Conservation (phyloP, 1,140 invertebrate genomes). For the Pentalonia nigronervosa region DNA sequence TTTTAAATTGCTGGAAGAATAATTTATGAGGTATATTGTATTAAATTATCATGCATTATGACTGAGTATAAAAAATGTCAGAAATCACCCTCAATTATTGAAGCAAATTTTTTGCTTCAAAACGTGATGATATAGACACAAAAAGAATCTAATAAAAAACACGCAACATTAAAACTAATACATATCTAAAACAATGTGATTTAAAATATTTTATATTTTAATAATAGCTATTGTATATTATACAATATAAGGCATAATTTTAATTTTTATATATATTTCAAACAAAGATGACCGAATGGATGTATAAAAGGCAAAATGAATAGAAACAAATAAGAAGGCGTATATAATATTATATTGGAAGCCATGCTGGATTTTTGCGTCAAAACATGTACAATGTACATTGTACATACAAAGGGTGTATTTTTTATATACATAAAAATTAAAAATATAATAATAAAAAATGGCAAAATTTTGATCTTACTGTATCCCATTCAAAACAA, state of each 20-base stretch:
- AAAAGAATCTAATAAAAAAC: not conserved
- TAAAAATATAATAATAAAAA: conserved; percentile 1
- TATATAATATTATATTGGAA: conserved; percentile 1
- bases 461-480: not conserved
- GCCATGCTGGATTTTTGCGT: conserved; percentile 3
- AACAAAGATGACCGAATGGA: not conserved
- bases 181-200: not conserved
- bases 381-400: conserved; percentile 20
- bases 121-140: not conserved
- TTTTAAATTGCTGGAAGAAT: too few relatives aligned
- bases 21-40: too few relatives aligned
- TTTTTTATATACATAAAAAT: not conserved
- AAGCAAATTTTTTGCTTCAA: not conserved
- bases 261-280: not conserved
- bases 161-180: not conserved
- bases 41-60: too few relatives aligned
- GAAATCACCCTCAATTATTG: not conserved
- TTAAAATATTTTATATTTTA: not conserved
- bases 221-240: not conserved
- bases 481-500: not conserved
- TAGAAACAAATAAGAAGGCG: not conserved
- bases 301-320: not conserved
- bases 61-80: not conserved
- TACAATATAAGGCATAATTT: not conserved
- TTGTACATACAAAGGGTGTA: conserved; percentile 26